Conservation (phyloP, 2,888 invertebrate genomes). For the Iselma pallidipennis region DNA sequence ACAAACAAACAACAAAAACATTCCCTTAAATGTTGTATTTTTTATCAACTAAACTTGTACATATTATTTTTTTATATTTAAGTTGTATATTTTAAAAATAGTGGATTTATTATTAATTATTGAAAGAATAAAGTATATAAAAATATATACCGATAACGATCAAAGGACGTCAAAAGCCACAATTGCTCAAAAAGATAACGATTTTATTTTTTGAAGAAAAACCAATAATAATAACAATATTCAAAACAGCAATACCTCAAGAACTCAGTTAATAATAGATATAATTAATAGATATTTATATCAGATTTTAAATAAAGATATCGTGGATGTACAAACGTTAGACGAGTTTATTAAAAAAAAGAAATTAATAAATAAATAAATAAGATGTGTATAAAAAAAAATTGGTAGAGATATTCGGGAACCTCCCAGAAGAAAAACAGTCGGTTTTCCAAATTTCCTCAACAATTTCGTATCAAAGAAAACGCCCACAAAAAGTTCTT, state of each 20-base stretch:
- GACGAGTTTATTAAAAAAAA: conserved; percentile 43
- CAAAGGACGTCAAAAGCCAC: conserved; percentile 34
- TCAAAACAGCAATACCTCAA: conserved; percentile 58
- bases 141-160: conserved; percentile 26
- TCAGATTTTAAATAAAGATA: conserved; percentile 51
- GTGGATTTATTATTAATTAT: no score
- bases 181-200: conserved; percentile 41
- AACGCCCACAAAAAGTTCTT: not conserved
- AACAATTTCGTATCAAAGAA: not conserved
- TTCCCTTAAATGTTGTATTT: conserved; percentile 45
- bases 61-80: conserved; percentile 37
- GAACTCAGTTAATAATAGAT: conserved; percentile 55
- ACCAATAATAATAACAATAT: conserved; percentile 46
- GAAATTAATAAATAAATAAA: conserved; percentile 28
- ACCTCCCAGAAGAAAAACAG: conserved; percentile 3
- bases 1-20: no score
- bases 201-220: conserved; percentile 34
- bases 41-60: conserved; percentile 41
- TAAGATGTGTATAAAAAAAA: conserved; percentile 14
- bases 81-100: conserved; percentile 29
- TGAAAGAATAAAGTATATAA: no score
- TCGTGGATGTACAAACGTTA: conserved; percentile 55
- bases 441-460: conserved; percentile 10
- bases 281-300: conserved; percentile 52
- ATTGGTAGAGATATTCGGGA: conserved; percentile 9